Conservation (phyloP, 2,888 invertebrate species). For the Lathronympha strigana region DNA sequence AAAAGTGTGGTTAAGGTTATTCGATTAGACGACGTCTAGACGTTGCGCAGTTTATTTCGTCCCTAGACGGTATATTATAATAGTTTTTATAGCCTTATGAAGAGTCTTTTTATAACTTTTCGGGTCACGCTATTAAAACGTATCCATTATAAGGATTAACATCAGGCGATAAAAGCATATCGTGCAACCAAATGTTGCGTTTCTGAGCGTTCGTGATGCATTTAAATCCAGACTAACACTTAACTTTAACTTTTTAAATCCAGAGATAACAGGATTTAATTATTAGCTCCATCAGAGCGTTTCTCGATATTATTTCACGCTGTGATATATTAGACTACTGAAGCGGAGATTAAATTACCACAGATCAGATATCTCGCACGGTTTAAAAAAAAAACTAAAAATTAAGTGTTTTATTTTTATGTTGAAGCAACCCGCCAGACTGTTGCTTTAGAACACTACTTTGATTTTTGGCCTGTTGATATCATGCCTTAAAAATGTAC, state of each 20-base stretch:
- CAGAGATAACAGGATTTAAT: background rate
- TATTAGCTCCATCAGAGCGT: background rate
- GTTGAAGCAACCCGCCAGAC: too few species aligned
- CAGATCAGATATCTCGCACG: background rate
- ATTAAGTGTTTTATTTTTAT: too few species aligned
- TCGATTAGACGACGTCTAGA: conserved; percentile 39
- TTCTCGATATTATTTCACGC: background rate
- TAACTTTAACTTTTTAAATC: background rate
- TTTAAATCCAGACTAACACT: too few species aligned
- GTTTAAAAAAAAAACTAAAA: background rate
- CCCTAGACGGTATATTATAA: background rate
- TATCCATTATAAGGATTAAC: conserved; percentile 1
- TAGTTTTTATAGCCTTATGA: conserved; percentile 1
- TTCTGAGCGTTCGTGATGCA: background rate
- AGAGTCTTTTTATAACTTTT: background rate
- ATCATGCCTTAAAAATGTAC: too few species aligned
- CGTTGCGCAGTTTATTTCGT: conserved; percentile 22
- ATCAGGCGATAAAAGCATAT: background rate
- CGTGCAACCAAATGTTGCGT: background rate
- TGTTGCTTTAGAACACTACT: too few species aligned
- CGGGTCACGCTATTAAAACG: background rate
- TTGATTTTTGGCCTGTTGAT: too few species aligned
- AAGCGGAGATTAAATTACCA: background rate
- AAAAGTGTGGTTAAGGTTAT: conserved; percentile 24
- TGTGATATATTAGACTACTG: background rate